Base-by-base conservation (phyloP, 2,888 invertebrate species). In the Ormyrus pomaceus region DNA sequence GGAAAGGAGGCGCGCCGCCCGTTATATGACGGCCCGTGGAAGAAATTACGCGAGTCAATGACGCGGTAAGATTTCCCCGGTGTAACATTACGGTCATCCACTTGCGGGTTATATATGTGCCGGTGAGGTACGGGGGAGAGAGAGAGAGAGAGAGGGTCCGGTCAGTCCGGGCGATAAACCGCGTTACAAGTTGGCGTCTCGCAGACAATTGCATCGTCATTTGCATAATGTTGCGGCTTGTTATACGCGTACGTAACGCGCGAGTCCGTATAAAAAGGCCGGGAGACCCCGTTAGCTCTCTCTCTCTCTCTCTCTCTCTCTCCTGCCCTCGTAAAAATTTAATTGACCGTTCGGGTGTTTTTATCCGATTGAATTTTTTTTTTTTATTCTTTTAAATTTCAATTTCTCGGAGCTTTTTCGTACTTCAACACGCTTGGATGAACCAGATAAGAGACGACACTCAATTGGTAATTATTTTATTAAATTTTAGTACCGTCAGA, bases 221-320 rank as follows among this genome's bases (percentile, higher is more conserved):
- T 89, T 89, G 87, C 89, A 89, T 90, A 89, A 90, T 89, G 85
- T 85, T 86, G 86, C 45, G 48, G 55, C 69, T 58, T 59, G 68
- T 62, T 76, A 80, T 58, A 56, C 51, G 10, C 19, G 55, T 11
- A 51, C 61, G 2, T 13, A 34, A 34, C 34, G 55, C 48, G n/a
- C 10, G 55, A 9, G 6, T 34, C 34, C 8, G 45, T 48, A n/a
- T 11, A 50, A 79, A 62, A 55, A 56, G 4, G 11, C 6, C 2
- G 46, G 2, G 34, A 34, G 34, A 34, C 34, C n/a, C 6, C 11
- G 55, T 55, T 9, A 19, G 65, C 7, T 34, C 3, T 34, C 2
- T 34, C 3, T 34, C 34, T 34, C 3, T 34, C 34, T 34, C 34
- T 34, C 34, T 34, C 59, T 64, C 13, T 34, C 69, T 58, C 19